Base-by-base conservation (phyloP, 1,140 invertebrate species). In the Aplysia californica region DNA sequence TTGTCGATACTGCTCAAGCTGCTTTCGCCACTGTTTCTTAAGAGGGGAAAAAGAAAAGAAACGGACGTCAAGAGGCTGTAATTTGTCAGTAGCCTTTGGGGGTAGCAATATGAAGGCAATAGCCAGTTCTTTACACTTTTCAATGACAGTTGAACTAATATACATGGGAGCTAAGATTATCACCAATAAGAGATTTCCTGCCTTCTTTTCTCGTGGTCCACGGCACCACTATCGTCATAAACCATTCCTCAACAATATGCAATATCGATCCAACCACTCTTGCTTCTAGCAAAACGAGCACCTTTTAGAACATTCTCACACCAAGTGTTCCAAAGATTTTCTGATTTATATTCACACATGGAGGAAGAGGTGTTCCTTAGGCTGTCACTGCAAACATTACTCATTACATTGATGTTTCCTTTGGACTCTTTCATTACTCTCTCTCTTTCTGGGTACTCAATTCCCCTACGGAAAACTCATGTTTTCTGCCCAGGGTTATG, bases 111-210 rank as follows among this genome's bases (percentile, higher is more conserved):
- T 50, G 67, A 81, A 84, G 31, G 20, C 59, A 69, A 82, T 81
- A 36, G 82, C 69, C 35, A 70, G 50, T 39, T 77, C 71, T 33
- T 73, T 26, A 39, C 74, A 83, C 21, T 58, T 50, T 50, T 50
- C 44, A 15, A 50, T 50, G 10, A 50, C 44, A 10, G 10, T 10
- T 15, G 44, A n/a, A 5, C 39, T 68, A 80, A 84, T 29, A 91
- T 80, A n/a, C n/a, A 81, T 91, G 90, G 18, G 83, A 86, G 20
- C 76, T 79, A 50, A 91, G 76, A 38, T 91, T 91, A 74, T 91
- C 90, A 20, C 89, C 87, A 69, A 90, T 87, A 1, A 90, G 15
- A 23, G 86, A 81, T 78, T 88, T 89, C n/a, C 35, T 75, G 50
- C 88, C 88, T 21, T 65, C 38, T 66, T 76, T 56, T 55, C 73